These are phyloP conservation scores for Drosophila triauraria DNA, from an alignment of 1,140 invertebrate species.

Conservation along the genomic window DNA sequence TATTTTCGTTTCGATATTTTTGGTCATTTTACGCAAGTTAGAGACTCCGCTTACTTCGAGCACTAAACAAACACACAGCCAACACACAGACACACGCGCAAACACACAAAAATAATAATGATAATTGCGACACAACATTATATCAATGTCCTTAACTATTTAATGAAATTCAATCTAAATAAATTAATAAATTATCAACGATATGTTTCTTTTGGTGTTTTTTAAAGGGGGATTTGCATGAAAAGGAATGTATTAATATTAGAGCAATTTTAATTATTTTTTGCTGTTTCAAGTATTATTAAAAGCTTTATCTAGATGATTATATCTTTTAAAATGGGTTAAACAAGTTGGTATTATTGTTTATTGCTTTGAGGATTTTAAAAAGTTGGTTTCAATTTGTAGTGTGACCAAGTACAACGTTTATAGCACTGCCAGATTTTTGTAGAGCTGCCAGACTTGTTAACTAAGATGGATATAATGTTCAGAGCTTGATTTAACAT, in stretches of 20 bases:
- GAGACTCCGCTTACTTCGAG: slow-evolving; percentile 45
- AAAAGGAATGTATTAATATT: too few species aligned
- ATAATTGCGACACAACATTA: slow-evolving; percentile 71
- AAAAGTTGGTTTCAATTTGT: not conserved
- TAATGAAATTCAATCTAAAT: slow-evolving; percentile 81
- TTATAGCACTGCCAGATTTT: not conserved
- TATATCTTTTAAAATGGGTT: not conserved
- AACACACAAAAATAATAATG: slow-evolving; percentile 50
- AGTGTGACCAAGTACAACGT: not conserved
- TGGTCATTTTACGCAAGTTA: slow-evolving; percentile 37
- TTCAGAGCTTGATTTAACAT: not conserved
- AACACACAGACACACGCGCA: slow-evolving; percentile 35
- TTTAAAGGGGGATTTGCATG: too few species aligned
- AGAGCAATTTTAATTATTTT: not conserved
- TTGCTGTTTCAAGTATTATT: too few species aligned
- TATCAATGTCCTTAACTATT: slow-evolving; percentile 83
- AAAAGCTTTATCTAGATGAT: too few species aligned
- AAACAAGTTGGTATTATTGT: not conserved
- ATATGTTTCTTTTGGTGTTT: not conserved
- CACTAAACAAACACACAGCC: slow-evolving; percentile 55
- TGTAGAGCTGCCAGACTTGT: slow-evolving; percentile 17
- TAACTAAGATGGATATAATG: not conserved
- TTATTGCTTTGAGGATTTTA: not conserved
- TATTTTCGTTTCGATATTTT: slow-evolving; percentile 47
- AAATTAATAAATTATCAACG: slow-evolving; percentile 74